Evolutionary conservation across 1,140 invertebrate genomes (phyloP).

Genomic region (Anastatus disparis): DNA sequence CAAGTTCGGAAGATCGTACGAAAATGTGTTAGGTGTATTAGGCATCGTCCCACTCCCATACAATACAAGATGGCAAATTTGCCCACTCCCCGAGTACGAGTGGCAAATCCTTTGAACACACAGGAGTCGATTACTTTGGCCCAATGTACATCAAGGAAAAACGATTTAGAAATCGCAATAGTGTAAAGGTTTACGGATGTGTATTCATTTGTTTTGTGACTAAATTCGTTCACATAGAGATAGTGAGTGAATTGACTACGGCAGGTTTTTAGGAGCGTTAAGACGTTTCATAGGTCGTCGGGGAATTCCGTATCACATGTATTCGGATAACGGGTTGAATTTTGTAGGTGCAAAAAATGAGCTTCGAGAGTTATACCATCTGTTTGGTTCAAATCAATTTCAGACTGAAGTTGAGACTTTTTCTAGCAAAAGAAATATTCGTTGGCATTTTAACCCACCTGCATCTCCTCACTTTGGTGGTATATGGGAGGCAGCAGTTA

Average conservation of each 20-base stretch:
- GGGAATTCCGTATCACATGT: constrained; percentile 38
- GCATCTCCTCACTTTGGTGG: constrained; percentile 45
- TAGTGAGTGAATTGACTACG: too few relatives aligned
- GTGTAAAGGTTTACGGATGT: background rate
- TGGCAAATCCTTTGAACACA: background rate
- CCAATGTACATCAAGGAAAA: background rate
- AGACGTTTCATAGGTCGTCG: background rate
- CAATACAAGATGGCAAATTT: background rate
- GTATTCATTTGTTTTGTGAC: background rate
- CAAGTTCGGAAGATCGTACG: background rate
- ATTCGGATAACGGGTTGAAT: constrained; percentile 49
- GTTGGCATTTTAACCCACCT: constrained; percentile 46
- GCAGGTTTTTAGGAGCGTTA: background rate
- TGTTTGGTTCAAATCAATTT: constrained; percentile 11
- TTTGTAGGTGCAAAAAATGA: constrained; percentile 43
- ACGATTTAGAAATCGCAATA: background rate
- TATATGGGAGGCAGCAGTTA: constrained; percentile 43
- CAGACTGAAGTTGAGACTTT: background rate
- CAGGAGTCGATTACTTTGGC: background rate
- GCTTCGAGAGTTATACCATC: constrained; percentile 31
- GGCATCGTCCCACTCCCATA: background rate
- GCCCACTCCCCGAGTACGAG: background rate
- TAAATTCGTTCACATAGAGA: background rate
- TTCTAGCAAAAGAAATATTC: too few relatives aligned
- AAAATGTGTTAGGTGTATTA: background rate